Percentiles rank a stretch among this genome's conserved stretches.
Evolutionary conservation across 2,797 vertebrate genomes (phyloP).

Genomic region (Phataginus tricuspis): DNA sequence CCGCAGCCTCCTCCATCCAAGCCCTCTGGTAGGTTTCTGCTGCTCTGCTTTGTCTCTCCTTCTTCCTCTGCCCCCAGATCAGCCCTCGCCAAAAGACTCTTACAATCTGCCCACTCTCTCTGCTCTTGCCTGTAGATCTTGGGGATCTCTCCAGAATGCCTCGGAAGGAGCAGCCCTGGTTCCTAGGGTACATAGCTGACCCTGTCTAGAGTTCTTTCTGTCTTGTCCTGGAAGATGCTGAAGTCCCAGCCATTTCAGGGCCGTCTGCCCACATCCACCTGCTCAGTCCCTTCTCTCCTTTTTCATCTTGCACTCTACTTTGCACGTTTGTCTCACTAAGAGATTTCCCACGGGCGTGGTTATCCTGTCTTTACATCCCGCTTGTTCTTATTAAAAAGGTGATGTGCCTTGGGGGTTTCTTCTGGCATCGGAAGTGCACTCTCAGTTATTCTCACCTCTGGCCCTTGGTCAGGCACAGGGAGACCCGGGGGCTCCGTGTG

Average conservation of each 20-base stretch:
- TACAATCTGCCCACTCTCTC: fast-evolving
- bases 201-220: neutral
- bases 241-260: fast-evolving
- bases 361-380: fast-evolving
- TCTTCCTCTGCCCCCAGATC: fast-evolving
- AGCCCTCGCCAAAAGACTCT: fast-evolving
- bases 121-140: fast-evolving
- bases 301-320: fast-evolving
- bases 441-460: fast-evolving
- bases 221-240: fast-evolving
- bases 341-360: fast-evolving
- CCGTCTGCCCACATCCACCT: neutral
- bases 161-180: fast-evolving
- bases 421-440: neutral
- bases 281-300: fast-evolving
- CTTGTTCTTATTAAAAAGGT: neutral
- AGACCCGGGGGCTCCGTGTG: fast-evolving
- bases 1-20: neutral
- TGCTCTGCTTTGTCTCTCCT: no score
- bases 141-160: neutral
- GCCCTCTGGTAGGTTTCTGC: neutral
- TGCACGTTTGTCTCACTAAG: fast-evolving
- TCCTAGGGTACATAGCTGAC: fast-evolving
- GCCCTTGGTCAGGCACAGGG: fast-evolving
- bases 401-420: neutral